Evolutionary conservation across 2,797 vertebrate genomes (phyloP).

Genomic region (Pseudotriccus pelzelni): DNA sequence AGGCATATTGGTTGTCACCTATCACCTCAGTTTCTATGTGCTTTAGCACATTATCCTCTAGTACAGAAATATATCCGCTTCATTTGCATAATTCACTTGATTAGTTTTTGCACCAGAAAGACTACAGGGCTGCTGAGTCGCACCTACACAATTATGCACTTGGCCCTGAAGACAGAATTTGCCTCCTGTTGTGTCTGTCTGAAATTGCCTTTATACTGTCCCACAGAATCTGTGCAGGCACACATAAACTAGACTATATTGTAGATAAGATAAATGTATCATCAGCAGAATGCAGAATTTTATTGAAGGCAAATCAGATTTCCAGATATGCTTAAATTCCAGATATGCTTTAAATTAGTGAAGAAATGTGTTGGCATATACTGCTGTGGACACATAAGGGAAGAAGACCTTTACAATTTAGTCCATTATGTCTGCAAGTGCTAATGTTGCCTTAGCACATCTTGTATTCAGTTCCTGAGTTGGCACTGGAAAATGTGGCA

Average conservation of each 20-base stretch:
- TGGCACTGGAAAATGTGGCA: not conserved
- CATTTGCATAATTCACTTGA: not conserved
- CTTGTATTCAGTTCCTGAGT: not conserved
- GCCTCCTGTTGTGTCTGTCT: not conserved
- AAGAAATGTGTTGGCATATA: not conserved
- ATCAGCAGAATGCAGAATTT: not conserved
- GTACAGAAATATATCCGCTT: not conserved
- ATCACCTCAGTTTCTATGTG: not conserved
- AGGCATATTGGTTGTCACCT: not conserved
- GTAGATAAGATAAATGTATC: not conserved
- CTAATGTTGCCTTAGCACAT: not conserved
- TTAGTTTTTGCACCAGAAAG: not conserved
- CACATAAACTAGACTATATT: not conserved
- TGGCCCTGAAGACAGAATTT: not conserved
- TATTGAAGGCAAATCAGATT: not conserved
- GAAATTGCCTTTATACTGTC: not conserved
- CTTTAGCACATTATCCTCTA: not conserved
- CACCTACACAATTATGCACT: not conserved
- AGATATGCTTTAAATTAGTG: not conserved
- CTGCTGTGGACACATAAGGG: not conserved
- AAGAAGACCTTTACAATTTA: not conserved
- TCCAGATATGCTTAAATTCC: not conserved
- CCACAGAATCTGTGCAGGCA: not conserved
- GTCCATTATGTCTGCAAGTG: not conserved
- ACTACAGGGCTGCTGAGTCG: not conserved